Evolutionary conservation across 2,888 invertebrate genomes (phyloP), one percentile per base, ranked within the genome.

Genomic region (Clivina fossor): DNA sequence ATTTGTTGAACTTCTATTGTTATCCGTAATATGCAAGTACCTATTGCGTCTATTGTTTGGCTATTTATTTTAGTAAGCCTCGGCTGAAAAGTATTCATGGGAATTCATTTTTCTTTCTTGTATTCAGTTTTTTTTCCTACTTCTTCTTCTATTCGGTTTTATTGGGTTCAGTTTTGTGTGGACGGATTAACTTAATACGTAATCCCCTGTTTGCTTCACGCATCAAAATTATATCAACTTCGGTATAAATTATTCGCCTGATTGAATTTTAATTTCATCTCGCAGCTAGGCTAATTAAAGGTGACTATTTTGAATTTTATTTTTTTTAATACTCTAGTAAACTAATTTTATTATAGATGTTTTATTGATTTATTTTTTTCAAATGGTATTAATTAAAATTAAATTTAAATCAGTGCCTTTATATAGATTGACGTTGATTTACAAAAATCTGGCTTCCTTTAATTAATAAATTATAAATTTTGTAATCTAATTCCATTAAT

Each of bases 31-130:
- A 71, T 73, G 74, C 72, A 72, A 73, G 72, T 71, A 72, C 53
- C 44, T 19, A 69, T 66, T 62, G 61, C 69, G 62, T 66, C n/a
- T n/a, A n/a, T 74, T 74, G 73, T 74, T 63, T 57, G n/a, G 66
- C 66, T 73, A 74, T 74, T 74, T 74, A 74, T 73, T 73, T 74
- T 72, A 73, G 73, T 71, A 71, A 69, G 73, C 67, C 68, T n/a
- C n/a, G n/a, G n/a, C n/a, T 65, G 65, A 65, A 67, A 65, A 63
- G 69, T 66, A 73, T 74, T 73, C 74, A 73, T 73, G 69, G 67
- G 68, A 65, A 64, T 60, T 63, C n/a, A n/a, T n/a, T n/a, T n/a
- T n/a, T n/a, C n/a, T n/a, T n/a, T n/a, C n/a, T n/a, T n/a, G n/a
- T n/a, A n/a, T n/a, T n/a, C n/a, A n/a, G n/a, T n/a, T n/a, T n/a